Evolutionary conservation across 2,797 vertebrate species (phyloP).

Genomic region (Myripristis murdjan): DNA sequence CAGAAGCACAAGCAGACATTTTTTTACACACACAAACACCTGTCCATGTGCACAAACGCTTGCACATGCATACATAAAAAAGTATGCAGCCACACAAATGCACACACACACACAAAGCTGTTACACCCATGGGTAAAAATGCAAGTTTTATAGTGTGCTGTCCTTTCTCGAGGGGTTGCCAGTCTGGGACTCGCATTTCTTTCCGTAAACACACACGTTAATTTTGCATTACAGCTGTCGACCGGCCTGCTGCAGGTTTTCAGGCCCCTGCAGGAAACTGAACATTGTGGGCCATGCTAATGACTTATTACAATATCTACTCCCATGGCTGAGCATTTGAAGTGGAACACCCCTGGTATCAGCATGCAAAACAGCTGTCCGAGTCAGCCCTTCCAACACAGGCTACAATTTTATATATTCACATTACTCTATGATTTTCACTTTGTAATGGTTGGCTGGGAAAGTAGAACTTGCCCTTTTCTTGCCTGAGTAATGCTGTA

Average conservation of each 20-base stretch:
- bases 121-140: too few relatives aligned
- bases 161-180: too few relatives aligned
- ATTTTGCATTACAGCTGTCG: too few relatives aligned
- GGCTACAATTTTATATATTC: background rate
- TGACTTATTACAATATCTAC: too few relatives aligned
- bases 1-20: background rate
- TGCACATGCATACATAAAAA: background rate
- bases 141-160: too few relatives aligned
- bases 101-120: background rate
- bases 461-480: constrained; percentile 7
- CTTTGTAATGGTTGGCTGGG: background rate
- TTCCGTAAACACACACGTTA: too few relatives aligned
- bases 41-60: background rate
- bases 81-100: background rate
- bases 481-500: background rate
- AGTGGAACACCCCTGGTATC: too few relatives aligned
- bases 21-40: background rate
- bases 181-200: too few relatives aligned
- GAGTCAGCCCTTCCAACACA: background rate
- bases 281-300: too few relatives aligned
- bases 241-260: too few relatives aligned
- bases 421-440: constrained; percentile 1
- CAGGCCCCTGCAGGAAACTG: too few relatives aligned
- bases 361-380: background rate
- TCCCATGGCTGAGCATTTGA: too few relatives aligned